Percentiles rank a stretch among this genome's conserved stretches.
phyloP scores from a whole-genome alignment of 2,888 invertebrate genomes.

The Amphimallon solstitiale region DNA sequence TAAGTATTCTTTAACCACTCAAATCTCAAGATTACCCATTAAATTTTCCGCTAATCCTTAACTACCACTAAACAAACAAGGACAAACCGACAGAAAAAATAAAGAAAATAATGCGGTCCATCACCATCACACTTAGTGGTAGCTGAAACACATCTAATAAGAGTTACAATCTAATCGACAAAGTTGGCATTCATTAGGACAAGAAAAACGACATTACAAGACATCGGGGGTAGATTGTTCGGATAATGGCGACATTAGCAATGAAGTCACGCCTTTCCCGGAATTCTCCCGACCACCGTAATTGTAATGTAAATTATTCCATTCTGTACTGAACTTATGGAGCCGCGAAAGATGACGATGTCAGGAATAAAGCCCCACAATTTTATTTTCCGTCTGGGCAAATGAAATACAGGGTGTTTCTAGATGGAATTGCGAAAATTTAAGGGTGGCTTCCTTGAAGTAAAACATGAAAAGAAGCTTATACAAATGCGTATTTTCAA shows the following conservation, averaged over 20 bases:
- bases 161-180: slow-evolving; percentile 30
- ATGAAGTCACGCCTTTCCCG: slow-evolving; percentile 33
- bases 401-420: background rate
- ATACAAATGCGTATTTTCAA: no score
- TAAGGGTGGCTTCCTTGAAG: no score
- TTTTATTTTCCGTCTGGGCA: background rate
- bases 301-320: slow-evolving; percentile 34
- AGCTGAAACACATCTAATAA: slow-evolving; percentile 15
- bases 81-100: no score
- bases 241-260: slow-evolving; percentile 29
- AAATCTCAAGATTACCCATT: no score
- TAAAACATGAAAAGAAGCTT: no score
- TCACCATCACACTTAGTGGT: no score
- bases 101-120: no score
- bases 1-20: no score
- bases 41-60: no score
- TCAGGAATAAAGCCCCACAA: slow-evolving; percentile 7
- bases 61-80: no score
- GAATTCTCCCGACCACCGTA: slow-evolving; percentile 10
- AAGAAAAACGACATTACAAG: slow-evolving; percentile 31
- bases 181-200: slow-evolving; percentile 32
- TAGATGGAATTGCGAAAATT: no score
- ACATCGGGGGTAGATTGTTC: slow-evolving; percentile 25
- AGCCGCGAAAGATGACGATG: slow-evolving; percentile 22
- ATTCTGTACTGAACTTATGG: slow-evolving; percentile 45